Base-by-base conservation (phyloP, 1,140 invertebrate species). In the Nasonia vitripennis region DNA sequence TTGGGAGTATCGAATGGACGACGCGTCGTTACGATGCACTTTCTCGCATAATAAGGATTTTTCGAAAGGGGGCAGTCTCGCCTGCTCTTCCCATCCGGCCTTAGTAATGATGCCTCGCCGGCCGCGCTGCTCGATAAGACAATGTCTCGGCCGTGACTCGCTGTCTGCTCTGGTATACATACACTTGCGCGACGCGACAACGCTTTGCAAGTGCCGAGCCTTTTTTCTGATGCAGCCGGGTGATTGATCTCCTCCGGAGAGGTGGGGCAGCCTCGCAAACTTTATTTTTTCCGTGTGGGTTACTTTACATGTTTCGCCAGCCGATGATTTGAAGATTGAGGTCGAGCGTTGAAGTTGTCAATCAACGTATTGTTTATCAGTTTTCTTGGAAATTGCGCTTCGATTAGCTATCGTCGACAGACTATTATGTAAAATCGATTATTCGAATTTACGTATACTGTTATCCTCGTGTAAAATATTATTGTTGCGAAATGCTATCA, bases 11-110 rank as follows among this genome's bases (percentile, higher is more conserved):
- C 79, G 34, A 78, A 86, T 85, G 73, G 51, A 55, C 62, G 20
- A 6, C 14, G 48, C 31, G 10, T 86, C 74, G 75, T 86, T 86
- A 86, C 74, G 37, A 48, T 82, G 85, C 80, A 86, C 62, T 86
- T 86, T 82, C n/a, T 70, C 34, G 55, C 45, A 62, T 62, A 78
- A 75, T 78, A 71, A 78, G 37, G 71, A 79, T 84, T 79, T 80
- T 85, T 48, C 84, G 73, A 81, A 41, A 70, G 23, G 41, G 37
- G 77, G 37, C 79, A 62, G 34, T 27, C 67, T 71, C 71, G 2
- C 31, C n/a, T 31, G 23, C 31, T 34, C 68, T 34, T 77, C 74
- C 34, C n/a, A 55, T 68, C 41, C 84, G 55, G 79, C 68, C 78
- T 78, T 85, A n/a, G 48, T 81, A 85, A 74, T 67, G 73, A n/a